These are phyloP conservation scores for Cosmia pyralina DNA, from an alignment of 2,888 invertebrate species.

Conservation along the genomic window DNA sequence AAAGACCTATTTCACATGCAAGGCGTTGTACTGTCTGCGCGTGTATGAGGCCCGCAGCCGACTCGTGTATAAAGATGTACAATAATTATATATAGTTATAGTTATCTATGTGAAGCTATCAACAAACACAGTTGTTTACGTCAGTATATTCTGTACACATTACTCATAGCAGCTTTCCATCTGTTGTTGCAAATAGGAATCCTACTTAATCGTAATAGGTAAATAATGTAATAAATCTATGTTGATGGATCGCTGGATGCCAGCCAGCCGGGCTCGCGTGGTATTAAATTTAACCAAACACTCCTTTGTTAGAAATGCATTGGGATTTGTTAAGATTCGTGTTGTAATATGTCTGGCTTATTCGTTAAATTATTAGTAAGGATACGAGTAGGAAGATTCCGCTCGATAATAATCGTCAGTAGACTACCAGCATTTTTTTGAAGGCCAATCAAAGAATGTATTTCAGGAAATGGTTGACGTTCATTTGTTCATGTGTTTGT, in stretches of 20 bases:
- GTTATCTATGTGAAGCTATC: not conserved
- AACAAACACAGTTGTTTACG: slow-evolving; percentile 25
- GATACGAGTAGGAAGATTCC: slow-evolving; percentile 4
- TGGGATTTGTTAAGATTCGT: slow-evolving; percentile 12
- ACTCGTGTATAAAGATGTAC: no score
- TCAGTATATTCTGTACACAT: not conserved
- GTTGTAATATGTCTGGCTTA: slow-evolving; percentile 8
- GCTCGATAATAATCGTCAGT: not conserved
- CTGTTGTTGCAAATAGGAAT: slow-evolving; percentile 23
- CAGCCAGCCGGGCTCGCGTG: slow-evolving; percentile 22
- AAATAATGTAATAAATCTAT: slow-evolving; percentile 41
- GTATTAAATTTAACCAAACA: slow-evolving; percentile 13
- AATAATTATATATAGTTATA: no score
- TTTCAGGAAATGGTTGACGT: not conserved
- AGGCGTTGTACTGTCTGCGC: no score
- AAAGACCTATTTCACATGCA: no score
- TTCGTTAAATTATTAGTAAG: not conserved
- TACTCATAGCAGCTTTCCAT: slow-evolving; percentile 3
- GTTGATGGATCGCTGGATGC: slow-evolving; percentile 38
- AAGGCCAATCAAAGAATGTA: not conserved
- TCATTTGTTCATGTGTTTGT: not conserved
- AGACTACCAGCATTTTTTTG: not conserved
- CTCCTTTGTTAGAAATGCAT: slow-evolving; percentile 29
- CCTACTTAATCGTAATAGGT: slow-evolving; percentile 28
- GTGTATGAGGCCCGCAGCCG: no score